Conservation (phyloP, 2,113 vertebrate species). For the Cisticola juncidis region DNA sequence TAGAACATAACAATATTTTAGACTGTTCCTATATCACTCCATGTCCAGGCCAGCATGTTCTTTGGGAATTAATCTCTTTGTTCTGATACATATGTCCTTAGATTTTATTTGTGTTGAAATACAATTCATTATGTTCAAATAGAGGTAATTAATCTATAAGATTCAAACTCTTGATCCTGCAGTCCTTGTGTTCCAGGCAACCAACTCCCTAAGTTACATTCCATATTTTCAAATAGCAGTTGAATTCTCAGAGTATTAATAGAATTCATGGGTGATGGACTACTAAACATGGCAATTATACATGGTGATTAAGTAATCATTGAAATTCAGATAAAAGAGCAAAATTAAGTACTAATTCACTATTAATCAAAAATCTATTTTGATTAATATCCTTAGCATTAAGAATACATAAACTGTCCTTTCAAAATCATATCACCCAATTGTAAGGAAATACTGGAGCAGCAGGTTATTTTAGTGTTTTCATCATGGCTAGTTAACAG, state of each 20-base stretch:
- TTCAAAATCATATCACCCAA: not conserved
- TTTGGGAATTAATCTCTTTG: not conserved
- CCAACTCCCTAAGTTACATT: not conserved
- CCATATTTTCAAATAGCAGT: not conserved
- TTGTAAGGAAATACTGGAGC: not conserved
- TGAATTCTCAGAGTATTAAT: not conserved
- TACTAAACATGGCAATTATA: not conserved
- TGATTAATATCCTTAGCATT: not conserved
- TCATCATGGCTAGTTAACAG: not conserved
- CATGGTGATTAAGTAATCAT: not conserved
- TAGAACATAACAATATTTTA: not conserved
- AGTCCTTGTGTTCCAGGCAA: not conserved
- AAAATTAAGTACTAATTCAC: not conserved
- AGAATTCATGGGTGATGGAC: not conserved
- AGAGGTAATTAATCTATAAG: not conserved
- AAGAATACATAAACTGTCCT: not conserved
- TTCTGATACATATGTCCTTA: not conserved
- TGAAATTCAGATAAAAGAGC: not conserved
- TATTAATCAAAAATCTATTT: not conserved
- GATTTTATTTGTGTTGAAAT: not conserved
- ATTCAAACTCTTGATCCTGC: not conserved
- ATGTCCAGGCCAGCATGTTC: not conserved
- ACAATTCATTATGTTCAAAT: not conserved
- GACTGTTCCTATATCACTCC: not conserved
- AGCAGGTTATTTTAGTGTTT: not conserved